Conservation (phyloP, 2,888 invertebrate genomes). For the Tetanocera ferruginea region DNA sequence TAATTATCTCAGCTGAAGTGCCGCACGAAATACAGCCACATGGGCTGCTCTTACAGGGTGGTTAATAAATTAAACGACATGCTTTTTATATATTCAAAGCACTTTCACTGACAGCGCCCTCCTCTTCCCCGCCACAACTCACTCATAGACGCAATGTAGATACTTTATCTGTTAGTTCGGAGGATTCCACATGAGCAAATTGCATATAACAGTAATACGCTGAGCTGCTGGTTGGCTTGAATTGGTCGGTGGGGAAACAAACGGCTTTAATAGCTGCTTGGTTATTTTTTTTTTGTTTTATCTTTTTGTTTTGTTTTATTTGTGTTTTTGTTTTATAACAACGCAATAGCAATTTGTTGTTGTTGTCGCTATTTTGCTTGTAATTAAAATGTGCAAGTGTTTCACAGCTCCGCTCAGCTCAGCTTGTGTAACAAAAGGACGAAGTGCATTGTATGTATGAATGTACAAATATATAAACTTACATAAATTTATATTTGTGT, state of each 20-base stretch:
- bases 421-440: constrained; percentile 7
- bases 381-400: constrained; percentile 32
- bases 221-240: background rate
- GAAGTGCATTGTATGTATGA: background rate
- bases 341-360: background rate
- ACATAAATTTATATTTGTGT: too few species aligned
- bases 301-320: background rate
- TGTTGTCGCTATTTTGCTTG: constrained; percentile 23
- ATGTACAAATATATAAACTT: too few species aligned
- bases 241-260: background rate
- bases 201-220: constrained; percentile 10
- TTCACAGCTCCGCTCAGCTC: constrained; percentile 21
- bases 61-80: constrained; percentile 32
- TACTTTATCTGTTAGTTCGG: constrained; percentile 2
- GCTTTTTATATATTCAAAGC: background rate
- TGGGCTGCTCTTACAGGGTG: constrained; percentile 3
- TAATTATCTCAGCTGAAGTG: constrained; percentile 13
- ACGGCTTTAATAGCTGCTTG: constrained; percentile 10
- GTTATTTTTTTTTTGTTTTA: background rate
- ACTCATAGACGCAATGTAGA: background rate
- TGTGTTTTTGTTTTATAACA: background rate
- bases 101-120: background rate
- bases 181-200: constrained; percentile 25
- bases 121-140: background rate
- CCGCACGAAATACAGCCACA: constrained; percentile 4